A percentile compares a stretch with the other conserved stretches of the same genome.
Conservation (phyloP, 2,888 invertebrate species). For the Carterocephalus palaemon region DNA sequence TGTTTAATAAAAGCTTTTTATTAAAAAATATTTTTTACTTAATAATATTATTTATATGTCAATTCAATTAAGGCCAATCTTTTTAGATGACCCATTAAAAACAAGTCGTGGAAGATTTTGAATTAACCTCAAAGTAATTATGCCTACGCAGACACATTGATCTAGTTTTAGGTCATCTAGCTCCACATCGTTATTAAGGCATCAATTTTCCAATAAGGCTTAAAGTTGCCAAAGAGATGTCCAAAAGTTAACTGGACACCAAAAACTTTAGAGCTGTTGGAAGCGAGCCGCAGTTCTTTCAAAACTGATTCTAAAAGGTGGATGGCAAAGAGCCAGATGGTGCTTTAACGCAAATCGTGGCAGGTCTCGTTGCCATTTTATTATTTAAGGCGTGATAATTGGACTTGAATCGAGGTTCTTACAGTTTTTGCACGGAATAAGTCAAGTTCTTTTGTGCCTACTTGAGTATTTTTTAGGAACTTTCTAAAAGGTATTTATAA, state of each 20-base stretch:
- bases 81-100: too few species aligned
- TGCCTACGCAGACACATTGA: neutral
- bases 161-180: neutral
- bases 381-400: conserved; percentile 25
- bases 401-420: conserved; percentile 20
- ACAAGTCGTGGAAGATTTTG: too few species aligned
- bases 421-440: conserved; percentile 3
- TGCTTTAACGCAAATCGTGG: conserved; percentile 23
- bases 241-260: conserved; percentile 16
- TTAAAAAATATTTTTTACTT: too few species aligned
- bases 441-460: conserved; percentile 2
- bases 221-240: conserved; percentile 19
- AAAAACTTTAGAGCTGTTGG: conserved; percentile 18
- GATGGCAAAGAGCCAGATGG: conserved; percentile 21
- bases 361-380: conserved; percentile 21
- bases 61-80: too few species aligned
- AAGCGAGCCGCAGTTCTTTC: conserved; percentile 19
- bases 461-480: too few species aligned
- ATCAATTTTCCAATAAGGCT: neutral
- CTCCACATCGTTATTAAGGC: conserved; percentile 4
- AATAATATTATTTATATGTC: too few species aligned
- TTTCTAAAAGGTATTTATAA: too few species aligned
- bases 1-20: too few species aligned
- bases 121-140: neutral
- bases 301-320: conserved; percentile 24